Evolutionary conservation across 2,888 invertebrate genomes (phyloP), one percentile per base, ranked within the genome.

Genomic region (Cataglyphis livida): DNA sequence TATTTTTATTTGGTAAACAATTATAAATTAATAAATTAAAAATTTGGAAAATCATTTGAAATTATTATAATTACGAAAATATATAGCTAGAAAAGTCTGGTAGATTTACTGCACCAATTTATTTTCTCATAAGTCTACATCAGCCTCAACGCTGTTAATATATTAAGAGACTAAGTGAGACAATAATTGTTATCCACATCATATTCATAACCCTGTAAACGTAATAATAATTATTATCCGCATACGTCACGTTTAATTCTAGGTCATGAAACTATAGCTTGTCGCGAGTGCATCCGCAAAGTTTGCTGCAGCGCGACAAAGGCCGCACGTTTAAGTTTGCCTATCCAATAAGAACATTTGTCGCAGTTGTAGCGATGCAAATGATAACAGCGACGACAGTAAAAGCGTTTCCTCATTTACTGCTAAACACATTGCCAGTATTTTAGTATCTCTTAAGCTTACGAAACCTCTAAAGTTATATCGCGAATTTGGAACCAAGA

Each of bases 281-380:
- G 28, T 66, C 6, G 44, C 78, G 21, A 71, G 41, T 32, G 41
- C 35, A n/a, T 59, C 57, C n/a, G 59, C 32, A 32, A 51, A 66
- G 71, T 78, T 78, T 71, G 21, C 59, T 44, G 21, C 57, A 21
- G 44, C 21, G 7, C n/a, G 25, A 12, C 41, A 32, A 79, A 79
- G 78, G 78, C 25, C 32, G 35, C 25, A 12, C 59, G 21, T 35
- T 57, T 71, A 44, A 44, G 32, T 71, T 79, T 59, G 74, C 59
- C 18, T 28, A 73, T 25, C 57, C 78, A 78, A 78, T 71, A 59
- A 59, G 25, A 79, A 79, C 57, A 41, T 38, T 70, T 44, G 59
- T 21, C 21, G 41, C 51, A 44, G 35, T 41, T 32, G 57, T 35
- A 57, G 10, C 10, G 73, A 44, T 28, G 44, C 25, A 71, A 79